Conservation (phyloP, 2,888 invertebrate genomes). For the Platypus cylindrus region DNA sequence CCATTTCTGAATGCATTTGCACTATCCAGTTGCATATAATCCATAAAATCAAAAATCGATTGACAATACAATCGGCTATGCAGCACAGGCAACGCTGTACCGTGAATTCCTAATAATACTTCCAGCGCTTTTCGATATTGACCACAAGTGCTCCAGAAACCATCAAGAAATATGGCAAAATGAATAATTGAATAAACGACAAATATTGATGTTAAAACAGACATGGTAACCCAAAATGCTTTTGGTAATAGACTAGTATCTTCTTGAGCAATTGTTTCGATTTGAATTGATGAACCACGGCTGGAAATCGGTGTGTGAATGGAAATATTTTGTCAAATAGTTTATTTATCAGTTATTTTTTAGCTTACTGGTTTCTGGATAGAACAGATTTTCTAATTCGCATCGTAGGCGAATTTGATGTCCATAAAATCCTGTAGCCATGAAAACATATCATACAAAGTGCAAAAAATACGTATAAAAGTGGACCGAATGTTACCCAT, state of each 20-base stretch:
- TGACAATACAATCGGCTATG: conserved; percentile 57
- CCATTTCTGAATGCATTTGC: conserved; percentile 50
- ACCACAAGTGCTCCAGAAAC: conserved; percentile 62
- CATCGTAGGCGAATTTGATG: conserved; percentile 26
- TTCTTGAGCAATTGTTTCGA: conserved; percentile 46
- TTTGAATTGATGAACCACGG: conserved; percentile 54
- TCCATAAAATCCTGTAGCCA: conserved; percentile 47
- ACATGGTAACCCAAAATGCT: conserved; percentile 57
- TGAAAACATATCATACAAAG: conserved; percentile 54
- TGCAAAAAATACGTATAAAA: conserved; percentile 49
- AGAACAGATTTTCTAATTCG: conserved; percentile 31
- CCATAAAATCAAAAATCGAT: conserved; percentile 72
- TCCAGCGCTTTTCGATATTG: conserved; percentile 58
- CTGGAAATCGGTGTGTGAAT: too few species aligned
- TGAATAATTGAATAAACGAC: conserved; percentile 54
- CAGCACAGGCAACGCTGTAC: conserved; percentile 47
- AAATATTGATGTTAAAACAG: conserved; percentile 48
- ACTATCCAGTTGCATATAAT: conserved; percentile 59
- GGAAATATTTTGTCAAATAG: too few species aligned
- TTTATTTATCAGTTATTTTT: conserved; percentile 9
- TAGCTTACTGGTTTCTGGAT: too few species aligned
- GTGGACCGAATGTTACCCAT: conserved; percentile 53
- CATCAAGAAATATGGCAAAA: conserved; percentile 57
- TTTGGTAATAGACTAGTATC: conserved; percentile 45
- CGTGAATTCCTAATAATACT: conserved; percentile 41